Conservation (phyloP, 2,797 vertebrate species). For the Morus bassanus region DNA sequence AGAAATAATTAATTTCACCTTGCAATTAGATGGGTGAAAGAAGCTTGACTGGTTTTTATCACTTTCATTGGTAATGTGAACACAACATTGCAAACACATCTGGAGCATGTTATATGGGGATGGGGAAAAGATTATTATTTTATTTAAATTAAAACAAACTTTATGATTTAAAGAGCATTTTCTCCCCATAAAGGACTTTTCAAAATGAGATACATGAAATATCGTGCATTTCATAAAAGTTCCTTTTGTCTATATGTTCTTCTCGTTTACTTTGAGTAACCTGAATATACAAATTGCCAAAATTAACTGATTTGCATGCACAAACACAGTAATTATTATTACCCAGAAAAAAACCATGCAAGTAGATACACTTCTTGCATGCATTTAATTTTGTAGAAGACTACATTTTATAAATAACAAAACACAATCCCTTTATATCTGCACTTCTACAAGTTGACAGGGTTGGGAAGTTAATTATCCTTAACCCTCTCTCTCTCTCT, state of each 20-base stretch:
- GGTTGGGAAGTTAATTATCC: neutral
- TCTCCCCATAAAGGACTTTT: neutral
- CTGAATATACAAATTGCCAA: neutral
- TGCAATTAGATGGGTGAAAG: neutral
- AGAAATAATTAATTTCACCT: neutral
- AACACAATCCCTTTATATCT: neutral
- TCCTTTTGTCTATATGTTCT: neutral
- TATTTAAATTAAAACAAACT: neutral
- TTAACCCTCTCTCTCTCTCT: neutral
- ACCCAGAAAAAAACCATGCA: neutral
- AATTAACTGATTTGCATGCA: neutral
- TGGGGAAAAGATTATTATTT: neutral
- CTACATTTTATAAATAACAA: neutral
- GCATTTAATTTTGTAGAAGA: neutral
- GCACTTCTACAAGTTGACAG: neutral
- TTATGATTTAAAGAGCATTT: neutral
- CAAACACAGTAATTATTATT: neutral
- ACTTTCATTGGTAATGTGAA: neutral
- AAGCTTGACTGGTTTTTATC: neutral
- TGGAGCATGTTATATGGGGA: neutral
- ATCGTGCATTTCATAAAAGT: neutral
- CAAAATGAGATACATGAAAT: neutral
- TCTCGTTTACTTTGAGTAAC: neutral
- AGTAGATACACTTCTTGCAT: neutral
- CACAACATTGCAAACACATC: neutral